These are phyloP conservation scores for Papilio aristodemus DNA, from an alignment of 1,140 invertebrate species.

Conservation along the genomic window DNA sequence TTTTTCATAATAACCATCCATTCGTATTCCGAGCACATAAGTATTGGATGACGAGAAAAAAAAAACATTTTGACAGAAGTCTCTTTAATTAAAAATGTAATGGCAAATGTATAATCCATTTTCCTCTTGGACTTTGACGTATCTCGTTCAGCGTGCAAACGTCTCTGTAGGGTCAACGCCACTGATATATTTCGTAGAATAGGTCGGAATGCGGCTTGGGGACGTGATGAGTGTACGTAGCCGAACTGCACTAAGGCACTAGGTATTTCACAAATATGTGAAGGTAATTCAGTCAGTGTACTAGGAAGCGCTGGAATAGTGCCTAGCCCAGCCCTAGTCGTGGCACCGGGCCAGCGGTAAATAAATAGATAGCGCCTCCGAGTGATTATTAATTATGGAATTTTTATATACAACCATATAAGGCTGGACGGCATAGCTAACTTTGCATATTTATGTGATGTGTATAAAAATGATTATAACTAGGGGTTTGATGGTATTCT, in stretches of 20 bases:
- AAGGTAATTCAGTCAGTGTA: slow-evolving; percentile 59
- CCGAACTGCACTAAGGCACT: slow-evolving; percentile 47
- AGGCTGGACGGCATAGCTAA: not conserved
- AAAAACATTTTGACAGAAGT: slow-evolving; percentile 34
- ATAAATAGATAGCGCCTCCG: slow-evolving; percentile 43
- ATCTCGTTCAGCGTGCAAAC: slow-evolving; percentile 36
- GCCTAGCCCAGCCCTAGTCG: slow-evolving; percentile 52
- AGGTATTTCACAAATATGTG: slow-evolving; percentile 51
- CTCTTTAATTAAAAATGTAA: slow-evolving; percentile 43
- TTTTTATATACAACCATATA: slow-evolving; percentile 24
- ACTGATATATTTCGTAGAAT: slow-evolving; percentile 46
- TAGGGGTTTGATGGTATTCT: slow-evolving; percentile 23
- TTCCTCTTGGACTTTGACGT: slow-evolving; percentile 47
- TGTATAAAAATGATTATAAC: slow-evolving; percentile 6
- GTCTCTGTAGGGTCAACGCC: slow-evolving; percentile 45
- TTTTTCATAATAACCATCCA: slow-evolving; percentile 35
- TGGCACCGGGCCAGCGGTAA: slow-evolving; percentile 58
- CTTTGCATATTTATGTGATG: slow-evolving; percentile 23
- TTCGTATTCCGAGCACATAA: slow-evolving; percentile 40
- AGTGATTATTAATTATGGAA: slow-evolving; percentile 36
- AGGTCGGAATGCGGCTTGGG: slow-evolving; percentile 36
- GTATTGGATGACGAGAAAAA: slow-evolving; percentile 17
- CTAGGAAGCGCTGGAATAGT: slow-evolving; percentile 68
- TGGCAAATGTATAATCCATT: slow-evolving; percentile 33
- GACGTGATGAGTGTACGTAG: slow-evolving; percentile 40